Percentiles rank a stretch among this genome's conserved stretches.
Evolutionary conservation across 2,113 vertebrate species (phyloP).

Genomic region (Zootoca vivipara): DNA sequence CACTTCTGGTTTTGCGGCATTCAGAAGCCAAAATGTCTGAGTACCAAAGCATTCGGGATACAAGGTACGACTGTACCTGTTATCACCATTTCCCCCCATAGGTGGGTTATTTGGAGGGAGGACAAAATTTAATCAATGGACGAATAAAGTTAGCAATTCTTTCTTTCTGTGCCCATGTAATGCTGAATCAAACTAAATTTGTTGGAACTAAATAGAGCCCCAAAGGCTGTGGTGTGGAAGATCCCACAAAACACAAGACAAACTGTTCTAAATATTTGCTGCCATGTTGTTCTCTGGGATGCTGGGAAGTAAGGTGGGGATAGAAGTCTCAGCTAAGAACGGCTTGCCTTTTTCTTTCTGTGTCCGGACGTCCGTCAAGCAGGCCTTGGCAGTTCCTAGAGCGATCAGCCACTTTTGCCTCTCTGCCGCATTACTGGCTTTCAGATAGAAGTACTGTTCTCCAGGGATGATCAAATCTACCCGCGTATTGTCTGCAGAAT

Average conservation of each 20-base stretch:
- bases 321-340: neutral
- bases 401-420: constrained; percentile 97
- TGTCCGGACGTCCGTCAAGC: constrained; percentile 93
- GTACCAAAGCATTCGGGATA: too few relatives aligned
- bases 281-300: neutral
- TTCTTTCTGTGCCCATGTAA: neutral
- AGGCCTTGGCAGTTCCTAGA: constrained; percentile 95
- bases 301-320: neutral
- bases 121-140: neutral
- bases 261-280: neutral
- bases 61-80: too few relatives aligned
- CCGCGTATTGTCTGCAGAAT: constrained; percentile 91
- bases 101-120: neutral
- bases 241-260: neutral
- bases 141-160: neutral
- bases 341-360: constrained; percentile 93
- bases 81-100: neutral
- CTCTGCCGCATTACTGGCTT: constrained; percentile 92
- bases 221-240: neutral
- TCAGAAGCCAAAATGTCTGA: too few relatives aligned
- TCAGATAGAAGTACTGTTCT: constrained; percentile 96
- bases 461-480: constrained; percentile 96
- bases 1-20: too few relatives aligned
- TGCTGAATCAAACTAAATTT: neutral
- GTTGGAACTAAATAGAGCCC: too few relatives aligned